Evolutionary conservation across 1,140 invertebrate species (phyloP).

Genomic region (Linepithema humile): DNA sequence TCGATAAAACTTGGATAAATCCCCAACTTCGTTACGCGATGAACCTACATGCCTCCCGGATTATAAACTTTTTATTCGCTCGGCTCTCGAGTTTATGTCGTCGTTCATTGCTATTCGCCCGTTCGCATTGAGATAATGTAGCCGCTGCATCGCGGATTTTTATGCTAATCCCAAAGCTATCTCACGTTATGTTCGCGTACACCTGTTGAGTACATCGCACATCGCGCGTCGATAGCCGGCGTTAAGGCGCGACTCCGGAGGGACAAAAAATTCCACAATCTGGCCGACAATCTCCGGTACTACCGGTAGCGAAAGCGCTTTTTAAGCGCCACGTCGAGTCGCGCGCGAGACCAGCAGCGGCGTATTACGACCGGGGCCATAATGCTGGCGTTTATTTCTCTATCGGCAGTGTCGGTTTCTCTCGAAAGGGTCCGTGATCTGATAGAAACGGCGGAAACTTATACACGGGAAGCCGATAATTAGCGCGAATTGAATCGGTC

Average conservation of each 20-base stretch:
- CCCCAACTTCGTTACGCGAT: conserved; percentile 45
- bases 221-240: conserved; percentile 1
- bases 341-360: conserved; percentile 37
- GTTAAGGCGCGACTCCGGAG: conserved; percentile 15
- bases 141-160: not conserved
- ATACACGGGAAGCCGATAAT: conserved; percentile 74
- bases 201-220: conserved; percentile 26
- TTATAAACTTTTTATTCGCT: conserved; percentile 3
- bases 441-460: conserved; percentile 73
- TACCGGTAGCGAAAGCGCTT: conserved; percentile 32
- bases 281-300: conserved; percentile 33
- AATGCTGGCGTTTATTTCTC: conserved; percentile 72
- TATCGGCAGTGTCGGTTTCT: conserved; percentile 68
- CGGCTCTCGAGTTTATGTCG: not conserved
- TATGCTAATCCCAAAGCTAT: conserved; percentile 18
- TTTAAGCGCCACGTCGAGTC: conserved; percentile 45
- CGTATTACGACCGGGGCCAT: conserved; percentile 64
- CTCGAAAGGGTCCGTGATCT: conserved; percentile 40
- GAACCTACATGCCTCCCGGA: conserved; percentile 27
- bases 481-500: conserved; percentile 73
- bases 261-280: conserved; percentile 51
- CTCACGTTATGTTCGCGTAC: not conserved
- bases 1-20: conserved; percentile 57
- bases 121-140: conserved; percentile 20
- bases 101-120: not conserved